Base-by-base conservation (phyloP, 2,888 invertebrate species). In the Amaurobius ferox region DNA sequence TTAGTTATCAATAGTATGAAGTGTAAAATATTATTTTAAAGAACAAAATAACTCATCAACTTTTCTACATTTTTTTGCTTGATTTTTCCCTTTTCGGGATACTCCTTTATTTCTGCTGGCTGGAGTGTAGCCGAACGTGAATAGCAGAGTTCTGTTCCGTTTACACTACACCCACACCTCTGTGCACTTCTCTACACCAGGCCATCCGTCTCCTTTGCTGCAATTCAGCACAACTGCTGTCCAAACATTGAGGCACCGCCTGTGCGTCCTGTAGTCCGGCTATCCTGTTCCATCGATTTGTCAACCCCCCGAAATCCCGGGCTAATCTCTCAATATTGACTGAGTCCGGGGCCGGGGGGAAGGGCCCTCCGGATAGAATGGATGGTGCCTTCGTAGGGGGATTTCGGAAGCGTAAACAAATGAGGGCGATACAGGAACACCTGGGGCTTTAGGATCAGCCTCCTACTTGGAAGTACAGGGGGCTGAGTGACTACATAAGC, bases 251-350 rank as follows among this genome's bases (percentile, higher is more conserved):
- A 16, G 55, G 19, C 55, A 55, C 55, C 23, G 55, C 55, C 23
- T 55, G 55, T 19, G 55, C n/a, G 19, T 61, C 26, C 11, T 19
- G 19, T n/a, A 32, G 32, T 35, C 35, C 55, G n/a, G 30, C 55
- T 48, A 72, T 77, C 83, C 83, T 62, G 44, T 28, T 77, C 30
- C 83, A 62, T 77, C 77, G 83, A 85, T 85, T 85, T 85, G 83
- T 77, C 83, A 85, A 67, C 66, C 66, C 44, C 13, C 32, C 73
- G 39, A 64, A 68, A 76, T 30, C 66, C 66, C 68, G 55, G 71
- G 55, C 83, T 85, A 85, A 85, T 85, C 77, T 77, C 72, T 85
- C 83, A 77, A 85, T 85, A 85, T 85, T 85, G 83, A 85, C 83
- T 61, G 77, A 77, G 83, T 35, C 66, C 32, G 1, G 29, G 64